A percentile compares a stretch with the other conserved stretches of the same genome.
These are phyloP conservation scores for Nomia melanderi DNA, from an alignment of 1,140 invertebrate species.

Conservation along the genomic window DNA sequence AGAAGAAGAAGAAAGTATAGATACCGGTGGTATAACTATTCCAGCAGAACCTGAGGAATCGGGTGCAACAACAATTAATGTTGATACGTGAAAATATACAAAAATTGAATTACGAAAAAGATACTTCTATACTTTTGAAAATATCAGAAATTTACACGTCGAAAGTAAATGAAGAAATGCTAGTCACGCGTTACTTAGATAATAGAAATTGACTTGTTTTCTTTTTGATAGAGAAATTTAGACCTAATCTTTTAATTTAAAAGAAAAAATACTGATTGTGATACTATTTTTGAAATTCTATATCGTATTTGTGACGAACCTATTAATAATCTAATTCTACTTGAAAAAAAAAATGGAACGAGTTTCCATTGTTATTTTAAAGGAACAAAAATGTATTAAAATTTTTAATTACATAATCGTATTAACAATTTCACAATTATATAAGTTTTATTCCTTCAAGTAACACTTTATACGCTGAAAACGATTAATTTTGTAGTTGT, in stretches of 20 bases:
- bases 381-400: neutral
- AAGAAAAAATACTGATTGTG: conserved; percentile 38
- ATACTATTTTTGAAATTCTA: conserved; percentile 55
- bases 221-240: conserved; percentile 27
- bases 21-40: conserved; percentile 85
- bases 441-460: conserved; percentile 5
- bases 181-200: conserved; percentile 64
- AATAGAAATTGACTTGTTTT: conserved; percentile 44
- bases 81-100: conserved; percentile 64
- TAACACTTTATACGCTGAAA: neutral
- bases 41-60: conserved; percentile 78
- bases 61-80: conserved; percentile 53
- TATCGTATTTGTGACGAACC: conserved; percentile 13
- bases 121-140: conserved; percentile 35
- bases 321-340: conserved; percentile 26
- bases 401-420: conserved; percentile 18
- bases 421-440: conserved; percentile 7
- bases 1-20: conserved; percentile 82
- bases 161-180: conserved; percentile 48
- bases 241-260: conserved; percentile 36
- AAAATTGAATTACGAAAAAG: conserved; percentile 18
- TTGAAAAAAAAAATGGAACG: conserved; percentile 12
- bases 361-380: conserved; percentile 34
- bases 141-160: conserved; percentile 10
- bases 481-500: neutral